Conservation (phyloP, 92 coral and sea anemone genomes). For the Phenganax subtilis region DNA sequence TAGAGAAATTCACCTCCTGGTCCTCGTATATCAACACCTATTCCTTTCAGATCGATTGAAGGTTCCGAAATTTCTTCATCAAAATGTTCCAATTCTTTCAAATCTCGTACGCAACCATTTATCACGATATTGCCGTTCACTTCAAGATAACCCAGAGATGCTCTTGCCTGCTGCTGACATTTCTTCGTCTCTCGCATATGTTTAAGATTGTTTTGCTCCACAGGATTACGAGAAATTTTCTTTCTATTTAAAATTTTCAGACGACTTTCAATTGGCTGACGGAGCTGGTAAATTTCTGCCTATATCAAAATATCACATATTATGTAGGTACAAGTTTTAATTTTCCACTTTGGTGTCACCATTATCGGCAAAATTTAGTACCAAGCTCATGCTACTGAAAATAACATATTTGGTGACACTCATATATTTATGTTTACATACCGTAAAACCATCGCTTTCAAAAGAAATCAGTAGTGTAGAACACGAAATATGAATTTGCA, state of each 20-base stretch:
- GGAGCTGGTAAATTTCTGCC: constrained; percentile 66
- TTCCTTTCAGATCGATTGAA: constrained; percentile 7
- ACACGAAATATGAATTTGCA: no score
- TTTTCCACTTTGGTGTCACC: no score
- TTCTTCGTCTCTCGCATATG: constrained; percentile 65
- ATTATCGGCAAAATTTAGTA: no score
- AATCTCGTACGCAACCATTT: constrained; percentile 35
- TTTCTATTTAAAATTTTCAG: constrained; percentile 58
- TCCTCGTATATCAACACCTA: constrained; percentile 35
- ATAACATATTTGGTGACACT: no score
- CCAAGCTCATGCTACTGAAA: no score
- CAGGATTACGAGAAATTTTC: constrained; percentile 54
- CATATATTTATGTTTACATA: no score
- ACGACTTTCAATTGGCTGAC: constrained; percentile 58
- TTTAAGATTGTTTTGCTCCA: constrained; percentile 67
- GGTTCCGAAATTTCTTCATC: neutral
- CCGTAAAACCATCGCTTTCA: no score
- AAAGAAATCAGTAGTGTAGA: no score
- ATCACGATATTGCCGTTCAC: constrained; percentile 28
- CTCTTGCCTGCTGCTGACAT: constrained; percentile 53
- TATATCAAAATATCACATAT: no score
- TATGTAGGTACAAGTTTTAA: no score
- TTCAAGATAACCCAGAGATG: constrained; percentile 21
- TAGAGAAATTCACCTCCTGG: constrained; percentile 25
- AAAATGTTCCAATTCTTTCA: neutral